Conservation (phyloP, 1,140 invertebrate genomes). For the Scaptomyza pallida region DNA sequence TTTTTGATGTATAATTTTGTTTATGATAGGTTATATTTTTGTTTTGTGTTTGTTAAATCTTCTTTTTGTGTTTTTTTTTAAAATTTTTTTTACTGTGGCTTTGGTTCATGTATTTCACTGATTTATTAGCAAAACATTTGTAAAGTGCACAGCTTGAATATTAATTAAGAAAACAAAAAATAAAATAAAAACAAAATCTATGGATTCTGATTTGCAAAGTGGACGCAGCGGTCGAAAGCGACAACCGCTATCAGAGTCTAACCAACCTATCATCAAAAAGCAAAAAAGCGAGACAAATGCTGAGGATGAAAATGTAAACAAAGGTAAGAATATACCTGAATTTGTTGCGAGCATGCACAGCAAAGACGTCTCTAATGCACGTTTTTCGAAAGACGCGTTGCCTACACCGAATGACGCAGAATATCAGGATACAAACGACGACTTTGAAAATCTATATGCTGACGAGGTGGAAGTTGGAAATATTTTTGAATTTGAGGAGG, state of each 20-base stretch:
- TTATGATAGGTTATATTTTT: no score
- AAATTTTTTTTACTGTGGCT: no score
- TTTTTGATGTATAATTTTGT: no score
- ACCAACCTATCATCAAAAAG: background rate
- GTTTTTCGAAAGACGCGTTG: background rate
- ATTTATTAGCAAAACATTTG: background rate
- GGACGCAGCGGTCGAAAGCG: background rate
- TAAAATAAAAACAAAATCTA: background rate
- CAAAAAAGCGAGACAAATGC: background rate
- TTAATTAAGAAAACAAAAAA: background rate
- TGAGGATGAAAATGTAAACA: background rate
- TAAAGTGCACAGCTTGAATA: background rate
- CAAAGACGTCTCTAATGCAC: background rate
- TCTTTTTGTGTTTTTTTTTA: no score
- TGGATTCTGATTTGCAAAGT: background rate
- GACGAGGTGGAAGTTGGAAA: background rate
- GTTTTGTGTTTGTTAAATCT: no score
- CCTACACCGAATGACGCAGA: background rate
- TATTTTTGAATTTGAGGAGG: background rate
- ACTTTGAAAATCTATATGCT: background rate
- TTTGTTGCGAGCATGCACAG: background rate
- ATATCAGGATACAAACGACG: background rate
- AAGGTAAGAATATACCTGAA: background rate
- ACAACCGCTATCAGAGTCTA: background rate
- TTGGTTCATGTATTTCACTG: no score